These are phyloP conservation scores for Callopanchax toddi DNA, from an alignment of 2,113 vertebrate genomes.

Conservation along the genomic window DNA sequence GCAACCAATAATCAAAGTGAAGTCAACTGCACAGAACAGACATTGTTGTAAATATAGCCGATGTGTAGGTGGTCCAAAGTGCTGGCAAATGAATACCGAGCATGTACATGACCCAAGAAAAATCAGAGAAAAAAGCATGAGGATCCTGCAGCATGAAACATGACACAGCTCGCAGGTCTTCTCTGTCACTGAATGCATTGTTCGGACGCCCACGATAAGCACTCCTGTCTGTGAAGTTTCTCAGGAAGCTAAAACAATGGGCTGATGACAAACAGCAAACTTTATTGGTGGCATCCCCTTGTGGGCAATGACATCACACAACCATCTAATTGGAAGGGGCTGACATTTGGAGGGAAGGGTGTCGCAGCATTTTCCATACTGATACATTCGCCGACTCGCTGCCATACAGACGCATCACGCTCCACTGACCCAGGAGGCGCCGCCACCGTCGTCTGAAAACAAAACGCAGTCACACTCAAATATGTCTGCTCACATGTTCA, in stretches of 20 bases:
- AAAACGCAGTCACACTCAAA: constrained; percentile 40
- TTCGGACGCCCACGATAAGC: constrained; percentile 13
- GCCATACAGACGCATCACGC: constrained; percentile 58
- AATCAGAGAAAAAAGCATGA: constrained; percentile 27
- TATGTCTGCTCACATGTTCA: constrained; percentile 44
- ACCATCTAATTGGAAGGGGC: constrained; percentile 71
- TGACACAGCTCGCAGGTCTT: constrained; percentile 26
- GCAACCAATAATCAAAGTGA: constrained; percentile 59
- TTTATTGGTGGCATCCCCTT: constrained; percentile 53
- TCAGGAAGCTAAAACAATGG: constrained; percentile 30
- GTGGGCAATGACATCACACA: constrained; percentile 62
- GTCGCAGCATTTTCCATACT: constrained; percentile 58
- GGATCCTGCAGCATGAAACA: constrained; percentile 26
- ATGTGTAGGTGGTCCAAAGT: constrained; percentile 67
- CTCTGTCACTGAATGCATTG: constrained; percentile 29
- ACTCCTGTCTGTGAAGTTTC: constrained; percentile 12
- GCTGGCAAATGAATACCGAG: constrained; percentile 66
- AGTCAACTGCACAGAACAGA: constrained; percentile 63
- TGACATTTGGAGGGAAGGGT: constrained; percentile 77
- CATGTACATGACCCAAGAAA: constrained; percentile 63
- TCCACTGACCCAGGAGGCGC: constrained; percentile 54
- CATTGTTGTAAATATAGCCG: constrained; percentile 70
- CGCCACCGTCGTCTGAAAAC: constrained; percentile 20
- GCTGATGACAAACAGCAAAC: constrained; percentile 58
- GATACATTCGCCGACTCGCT: constrained; percentile 43